Percentiles rank a stretch among this genome's conserved stretches.
These are phyloP conservation scores for Eumerus sabulonum DNA, from an alignment of 2,888 invertebrate species.

Conservation along the genomic window DNA sequence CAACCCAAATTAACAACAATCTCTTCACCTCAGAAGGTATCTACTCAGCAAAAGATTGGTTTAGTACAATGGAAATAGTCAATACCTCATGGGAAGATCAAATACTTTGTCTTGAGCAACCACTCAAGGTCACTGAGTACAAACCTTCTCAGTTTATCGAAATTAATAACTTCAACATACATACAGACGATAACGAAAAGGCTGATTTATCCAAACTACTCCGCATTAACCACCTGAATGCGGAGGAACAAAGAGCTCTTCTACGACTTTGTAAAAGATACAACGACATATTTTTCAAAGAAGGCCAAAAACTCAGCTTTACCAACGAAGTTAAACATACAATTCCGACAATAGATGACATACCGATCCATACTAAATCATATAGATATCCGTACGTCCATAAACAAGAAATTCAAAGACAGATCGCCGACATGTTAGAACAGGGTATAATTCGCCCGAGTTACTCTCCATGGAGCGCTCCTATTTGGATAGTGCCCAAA, in stretches of 20 bases:
- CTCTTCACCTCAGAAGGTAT: conserved; percentile 12
- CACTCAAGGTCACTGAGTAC: neutral
- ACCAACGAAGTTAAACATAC: conserved; percentile 20
- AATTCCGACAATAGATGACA: conserved; percentile 12
- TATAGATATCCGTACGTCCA: conserved; percentile 19
- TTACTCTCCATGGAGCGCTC: conserved; percentile 10
- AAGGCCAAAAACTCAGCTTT: conserved; percentile 12
- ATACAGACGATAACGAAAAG: neutral
- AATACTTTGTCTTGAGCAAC: conserved; percentile 8
- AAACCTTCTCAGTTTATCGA: neutral
- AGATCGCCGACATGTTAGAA: conserved; percentile 33
- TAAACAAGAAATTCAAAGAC: conserved; percentile 32
- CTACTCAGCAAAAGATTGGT: conserved; percentile 13
- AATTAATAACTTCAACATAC: neutral
- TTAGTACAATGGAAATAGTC: neutral
- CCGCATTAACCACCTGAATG: conserved; percentile 7
- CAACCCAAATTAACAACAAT: conserved; percentile 42
- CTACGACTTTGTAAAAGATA: conserved; percentile 7
- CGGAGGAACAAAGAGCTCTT: conserved; percentile 7
- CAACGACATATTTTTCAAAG: conserved; percentile 27
- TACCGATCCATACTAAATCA: conserved; percentile 11
- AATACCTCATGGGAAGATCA: conserved; percentile 7
- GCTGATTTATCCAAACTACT: conserved; percentile 1
- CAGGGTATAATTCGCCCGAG: conserved; percentile 33
- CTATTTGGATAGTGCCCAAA: conserved; percentile 25